Evolutionary conservation across 2,888 invertebrate species (phyloP).

Genomic region (Leptarthrus brevirostris): DNA sequence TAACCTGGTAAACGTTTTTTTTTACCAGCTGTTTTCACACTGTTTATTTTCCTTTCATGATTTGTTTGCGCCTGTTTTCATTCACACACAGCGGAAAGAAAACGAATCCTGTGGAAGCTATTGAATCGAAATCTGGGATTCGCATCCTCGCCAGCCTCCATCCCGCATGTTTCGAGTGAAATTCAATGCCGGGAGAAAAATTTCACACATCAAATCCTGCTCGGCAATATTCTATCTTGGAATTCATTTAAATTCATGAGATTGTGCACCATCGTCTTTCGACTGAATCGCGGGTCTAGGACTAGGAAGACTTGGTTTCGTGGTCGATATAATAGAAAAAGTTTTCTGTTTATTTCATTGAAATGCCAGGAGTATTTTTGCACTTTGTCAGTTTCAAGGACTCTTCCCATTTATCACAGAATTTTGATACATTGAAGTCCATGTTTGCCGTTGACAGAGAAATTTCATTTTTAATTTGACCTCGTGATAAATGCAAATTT

Average conservation of each 20-base stretch:
- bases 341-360: neutral
- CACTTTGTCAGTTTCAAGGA: neutral
- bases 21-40: neutral
- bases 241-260: slow-evolving; percentile 1
- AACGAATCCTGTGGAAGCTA: neutral
- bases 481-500: too few species aligned
- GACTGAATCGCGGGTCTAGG: too few species aligned
- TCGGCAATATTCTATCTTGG: neutral
- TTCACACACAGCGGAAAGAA: neutral
- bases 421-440: neutral
- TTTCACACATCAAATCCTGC: neutral
- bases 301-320: too few species aligned
- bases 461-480: neutral
- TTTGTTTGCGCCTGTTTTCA: neutral
- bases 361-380: neutral
- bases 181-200: neutral
- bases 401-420: neutral
- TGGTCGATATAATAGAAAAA: neutral
- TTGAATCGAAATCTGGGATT: neutral
- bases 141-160: neutral
- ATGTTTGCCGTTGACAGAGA: neutral
- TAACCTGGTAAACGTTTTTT: neutral
- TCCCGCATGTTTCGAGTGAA: neutral
- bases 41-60: neutral
- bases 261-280: neutral